Evolutionary conservation across 2,113 vertebrate species (phyloP).

Genomic region (Raphicerus campestris): DNA sequence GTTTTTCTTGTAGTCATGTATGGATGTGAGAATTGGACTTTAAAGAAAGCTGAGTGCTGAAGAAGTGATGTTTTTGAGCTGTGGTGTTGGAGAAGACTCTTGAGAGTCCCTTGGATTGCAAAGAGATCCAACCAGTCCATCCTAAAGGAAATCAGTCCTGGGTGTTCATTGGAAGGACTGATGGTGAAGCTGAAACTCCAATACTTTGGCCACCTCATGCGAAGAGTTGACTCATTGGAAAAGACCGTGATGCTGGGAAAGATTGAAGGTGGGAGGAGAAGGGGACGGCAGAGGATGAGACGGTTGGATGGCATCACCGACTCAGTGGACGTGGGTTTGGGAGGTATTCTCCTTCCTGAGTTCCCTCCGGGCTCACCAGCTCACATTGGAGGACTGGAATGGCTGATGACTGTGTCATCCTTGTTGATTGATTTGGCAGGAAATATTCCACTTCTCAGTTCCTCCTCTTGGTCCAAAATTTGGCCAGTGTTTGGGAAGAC

Average conservation of each 20-base stretch:
- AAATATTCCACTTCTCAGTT: background rate
- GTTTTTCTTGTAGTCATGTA: background rate
- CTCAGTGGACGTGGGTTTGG: background rate
- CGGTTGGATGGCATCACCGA: background rate
- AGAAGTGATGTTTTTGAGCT: background rate
- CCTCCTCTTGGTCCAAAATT: background rate
- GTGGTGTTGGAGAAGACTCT: background rate
- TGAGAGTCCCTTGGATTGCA: accelerated
- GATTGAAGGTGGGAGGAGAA: background rate
- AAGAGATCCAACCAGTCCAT: background rate
- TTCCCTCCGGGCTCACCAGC: background rate
- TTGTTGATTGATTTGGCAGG: background rate
- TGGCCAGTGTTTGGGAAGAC: background rate
- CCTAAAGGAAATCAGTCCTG: background rate
- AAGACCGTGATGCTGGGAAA: background rate
- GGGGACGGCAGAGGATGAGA: background rate
- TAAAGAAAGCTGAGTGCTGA: accelerated
- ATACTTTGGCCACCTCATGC: background rate
- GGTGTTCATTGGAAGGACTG: background rate
- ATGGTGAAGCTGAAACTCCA: background rate
- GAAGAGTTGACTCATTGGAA: background rate
- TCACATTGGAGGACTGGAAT: background rate
- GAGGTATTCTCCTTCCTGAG: background rate
- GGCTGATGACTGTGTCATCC: background rate
- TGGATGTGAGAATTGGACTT: background rate